Evolutionary conservation across 2,888 invertebrate genomes (phyloP).

Genomic region (Serripes groenlandicus): DNA sequence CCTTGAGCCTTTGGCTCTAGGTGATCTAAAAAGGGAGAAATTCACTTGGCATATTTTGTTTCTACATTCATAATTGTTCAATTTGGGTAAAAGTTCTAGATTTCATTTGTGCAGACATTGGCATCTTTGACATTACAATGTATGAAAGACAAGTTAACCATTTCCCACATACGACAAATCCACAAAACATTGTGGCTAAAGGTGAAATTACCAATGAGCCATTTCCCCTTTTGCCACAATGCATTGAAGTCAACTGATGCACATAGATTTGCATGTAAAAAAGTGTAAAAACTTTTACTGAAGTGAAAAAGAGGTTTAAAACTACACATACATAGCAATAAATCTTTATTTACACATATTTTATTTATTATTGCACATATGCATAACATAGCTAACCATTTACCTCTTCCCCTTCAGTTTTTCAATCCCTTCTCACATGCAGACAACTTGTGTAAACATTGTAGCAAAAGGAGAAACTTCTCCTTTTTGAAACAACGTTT

Average conservation of each 20-base stretch:
- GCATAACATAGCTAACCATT: too few species aligned
- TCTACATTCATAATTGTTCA: not conserved
- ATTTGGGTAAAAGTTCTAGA: not conserved
- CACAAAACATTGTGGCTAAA: slow-evolving; percentile 11
- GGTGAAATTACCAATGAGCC: not conserved
- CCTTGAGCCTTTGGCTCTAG: too few species aligned
- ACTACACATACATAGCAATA: too few species aligned
- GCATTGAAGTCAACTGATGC: too few species aligned
- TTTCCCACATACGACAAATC: not conserved
- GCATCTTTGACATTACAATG: not conserved
- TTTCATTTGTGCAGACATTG: not conserved
- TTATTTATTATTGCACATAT: too few species aligned
- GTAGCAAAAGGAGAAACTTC: too few species aligned
- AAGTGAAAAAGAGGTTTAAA: too few species aligned
- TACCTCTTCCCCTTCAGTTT: not conserved
- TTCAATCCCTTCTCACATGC: not conserved
- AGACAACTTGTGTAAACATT: not conserved
- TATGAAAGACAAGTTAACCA: not conserved
- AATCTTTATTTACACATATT: too few species aligned
- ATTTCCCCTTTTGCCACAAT: slow-evolving; percentile 6
- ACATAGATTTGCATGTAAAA: too few species aligned
- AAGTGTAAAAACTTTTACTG: too few species aligned
- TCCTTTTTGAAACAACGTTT: not conserved
- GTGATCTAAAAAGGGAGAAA: too few species aligned
- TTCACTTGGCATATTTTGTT: too few species aligned